Percentiles rank a stretch among this genome's conserved stretches.
Evolutionary conservation across 2,888 invertebrate genomes (phyloP).

Genomic region (Emmelina monodactyla): DNA sequence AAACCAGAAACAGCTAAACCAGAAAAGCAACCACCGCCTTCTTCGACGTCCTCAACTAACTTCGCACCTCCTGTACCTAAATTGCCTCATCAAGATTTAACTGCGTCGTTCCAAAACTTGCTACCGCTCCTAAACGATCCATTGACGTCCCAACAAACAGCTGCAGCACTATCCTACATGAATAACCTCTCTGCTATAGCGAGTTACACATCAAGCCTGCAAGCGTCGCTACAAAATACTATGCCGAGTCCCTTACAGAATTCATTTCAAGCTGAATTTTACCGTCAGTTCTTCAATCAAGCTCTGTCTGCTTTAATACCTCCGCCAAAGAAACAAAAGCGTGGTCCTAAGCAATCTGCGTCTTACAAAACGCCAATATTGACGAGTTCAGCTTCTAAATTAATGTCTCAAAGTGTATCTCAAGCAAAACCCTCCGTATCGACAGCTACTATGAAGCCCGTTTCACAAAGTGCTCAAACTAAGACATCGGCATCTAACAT

Average conservation of each 20-base stretch:
- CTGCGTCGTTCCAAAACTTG: slow-evolving; percentile 45
- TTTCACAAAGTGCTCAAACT: neutral
- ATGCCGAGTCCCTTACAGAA: slow-evolving; percentile 30
- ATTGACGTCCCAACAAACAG: slow-evolving; percentile 40
- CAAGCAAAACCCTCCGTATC: neutral
- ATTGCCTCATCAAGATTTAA: slow-evolving; percentile 41
- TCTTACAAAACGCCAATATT: neutral
- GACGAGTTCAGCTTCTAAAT: neutral
- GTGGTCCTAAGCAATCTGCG: slow-evolving; percentile 31
- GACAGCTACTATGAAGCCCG: neutral
- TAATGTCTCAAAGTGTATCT: neutral
- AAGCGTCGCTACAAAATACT: slow-evolving; percentile 34
- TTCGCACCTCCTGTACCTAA: slow-evolving; percentile 32
- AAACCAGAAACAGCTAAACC: slow-evolving; percentile 28
- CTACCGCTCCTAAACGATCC: slow-evolving; percentile 45
- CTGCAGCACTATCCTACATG: slow-evolving; percentile 43
- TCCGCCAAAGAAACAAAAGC: slow-evolving; percentile 45
- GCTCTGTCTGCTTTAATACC: slow-evolving; percentile 33
- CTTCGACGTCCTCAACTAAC: slow-evolving; percentile 16
- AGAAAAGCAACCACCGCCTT: slow-evolving; percentile 16
- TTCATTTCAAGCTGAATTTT: slow-evolving; percentile 53
- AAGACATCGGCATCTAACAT: neutral
- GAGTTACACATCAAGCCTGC: slow-evolving; percentile 34
- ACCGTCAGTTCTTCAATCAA: slow-evolving; percentile 43
- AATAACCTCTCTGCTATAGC: slow-evolving; percentile 43